Evolutionary conservation across 1,140 invertebrate genomes (phyloP).

Genomic region (Lordiphosa clarofinis): DNA sequence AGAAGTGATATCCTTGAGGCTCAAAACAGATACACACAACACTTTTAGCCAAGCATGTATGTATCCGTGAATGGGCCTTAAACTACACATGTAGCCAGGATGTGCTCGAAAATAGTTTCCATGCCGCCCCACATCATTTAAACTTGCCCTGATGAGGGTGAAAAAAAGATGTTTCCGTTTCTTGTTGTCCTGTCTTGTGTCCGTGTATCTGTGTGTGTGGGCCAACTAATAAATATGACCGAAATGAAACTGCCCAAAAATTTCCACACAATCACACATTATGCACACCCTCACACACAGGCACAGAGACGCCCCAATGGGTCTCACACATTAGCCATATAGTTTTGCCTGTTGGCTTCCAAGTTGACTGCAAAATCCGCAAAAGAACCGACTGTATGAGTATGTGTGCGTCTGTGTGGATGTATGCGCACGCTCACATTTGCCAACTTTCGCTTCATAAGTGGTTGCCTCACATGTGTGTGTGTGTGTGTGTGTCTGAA

Average conservation of each 20-base stretch:
- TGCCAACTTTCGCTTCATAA: constrained; percentile 68
- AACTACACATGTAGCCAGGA: constrained; percentile 37
- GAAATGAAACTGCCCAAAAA: constrained; percentile 79
- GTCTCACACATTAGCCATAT: constrained; percentile 66
- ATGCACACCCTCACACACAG: constrained; percentile 43
- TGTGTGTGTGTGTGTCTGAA: constrained; percentile 36
- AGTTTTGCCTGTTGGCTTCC: constrained; percentile 74
- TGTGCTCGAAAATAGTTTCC: constrained; percentile 56
- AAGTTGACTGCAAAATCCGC: constrained; percentile 76
- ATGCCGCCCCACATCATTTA: constrained; percentile 50
- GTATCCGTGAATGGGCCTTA: constrained; percentile 26
- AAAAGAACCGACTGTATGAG: constrained; percentile 54
- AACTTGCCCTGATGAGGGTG: constrained; percentile 69
- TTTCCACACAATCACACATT: constrained; percentile 77
- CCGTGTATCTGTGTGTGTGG: constrained; percentile 9
- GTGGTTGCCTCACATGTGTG: constrained; percentile 48
- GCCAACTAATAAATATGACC: constrained; percentile 79
- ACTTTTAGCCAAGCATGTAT: constrained; percentile 19
- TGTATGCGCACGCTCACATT: constrained; percentile 42
- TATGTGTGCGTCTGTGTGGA: constrained; percentile 7
- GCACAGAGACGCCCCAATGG: constrained; percentile 23
- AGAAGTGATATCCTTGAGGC: constrained; percentile 57
- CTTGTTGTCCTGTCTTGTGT: constrained; percentile 62
- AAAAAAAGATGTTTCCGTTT: constrained; percentile 73
- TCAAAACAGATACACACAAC: constrained; percentile 24